Evolutionary conservation across 2,888 invertebrate species (phyloP).

Genomic region (Glyphotaelius pellucidus): DNA sequence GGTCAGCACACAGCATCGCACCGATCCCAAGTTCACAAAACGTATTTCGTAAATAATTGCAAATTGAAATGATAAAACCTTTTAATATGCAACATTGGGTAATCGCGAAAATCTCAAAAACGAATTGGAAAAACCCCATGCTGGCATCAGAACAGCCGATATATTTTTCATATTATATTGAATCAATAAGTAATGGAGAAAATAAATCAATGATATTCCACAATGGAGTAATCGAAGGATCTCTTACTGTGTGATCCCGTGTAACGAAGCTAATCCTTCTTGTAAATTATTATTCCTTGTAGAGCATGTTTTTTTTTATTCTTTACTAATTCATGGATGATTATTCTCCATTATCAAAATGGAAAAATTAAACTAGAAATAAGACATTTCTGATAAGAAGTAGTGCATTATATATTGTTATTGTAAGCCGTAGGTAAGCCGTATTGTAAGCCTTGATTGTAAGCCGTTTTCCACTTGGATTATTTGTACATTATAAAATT

Average conservation of each 20-base stretch:
- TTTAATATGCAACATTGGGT: background rate
- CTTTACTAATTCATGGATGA: background rate
- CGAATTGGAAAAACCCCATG: background rate
- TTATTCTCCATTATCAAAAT: background rate
- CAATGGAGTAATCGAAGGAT: slow-evolving; percentile 27
- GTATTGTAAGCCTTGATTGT: too few relatives aligned
- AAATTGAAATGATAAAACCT: background rate
- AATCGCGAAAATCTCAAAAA: slow-evolving; percentile 23
- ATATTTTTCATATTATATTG: slow-evolving; percentile 2
- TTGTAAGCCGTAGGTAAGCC: too few relatives aligned
- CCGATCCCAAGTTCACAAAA: background rate
- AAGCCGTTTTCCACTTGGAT: too few relatives aligned
- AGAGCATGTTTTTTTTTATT: background rate
- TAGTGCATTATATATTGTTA: background rate
- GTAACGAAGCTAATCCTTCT: background rate
- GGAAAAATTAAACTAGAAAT: background rate
- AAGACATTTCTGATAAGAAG: background rate
- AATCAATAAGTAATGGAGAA: slow-evolving; percentile 27
- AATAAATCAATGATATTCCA: slow-evolving; percentile 4
- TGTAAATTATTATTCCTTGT: background rate
- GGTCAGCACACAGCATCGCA: background rate
- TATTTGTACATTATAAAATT: too few relatives aligned
- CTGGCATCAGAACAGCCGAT: background rate
- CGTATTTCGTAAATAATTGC: background rate
- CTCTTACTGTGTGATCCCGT: background rate